These are phyloP conservation scores for Platyscapa corneri DNA, from an alignment of 1,140 invertebrate genomes.

Conservation along the genomic window DNA sequence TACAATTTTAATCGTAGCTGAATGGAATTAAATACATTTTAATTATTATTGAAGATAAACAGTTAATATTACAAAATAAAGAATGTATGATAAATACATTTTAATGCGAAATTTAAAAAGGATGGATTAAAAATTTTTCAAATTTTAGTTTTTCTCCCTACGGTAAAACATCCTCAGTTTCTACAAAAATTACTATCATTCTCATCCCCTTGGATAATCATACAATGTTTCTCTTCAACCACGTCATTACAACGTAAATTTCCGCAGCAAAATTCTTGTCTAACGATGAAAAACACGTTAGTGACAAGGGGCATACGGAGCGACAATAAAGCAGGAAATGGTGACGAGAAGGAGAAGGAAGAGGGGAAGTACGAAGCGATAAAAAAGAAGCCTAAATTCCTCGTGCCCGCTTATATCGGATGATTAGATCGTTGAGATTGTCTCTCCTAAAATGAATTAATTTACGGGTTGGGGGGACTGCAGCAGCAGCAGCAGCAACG, in stretches of 20 bases:
- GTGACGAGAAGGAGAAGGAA: background rate
- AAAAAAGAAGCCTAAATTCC: conserved; percentile 41
- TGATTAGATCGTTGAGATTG: conserved; percentile 47
- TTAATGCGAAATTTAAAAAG: background rate
- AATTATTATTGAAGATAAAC: too few relatives aligned
- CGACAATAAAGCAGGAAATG: conserved; percentile 22
- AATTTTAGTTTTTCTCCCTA: background rate
- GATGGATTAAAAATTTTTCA: background rate
- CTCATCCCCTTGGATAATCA: background rate
- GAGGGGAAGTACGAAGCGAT: conserved; percentile 31
- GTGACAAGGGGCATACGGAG: background rate
- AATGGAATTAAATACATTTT: too few relatives aligned
- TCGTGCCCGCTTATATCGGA: conserved; percentile 10
- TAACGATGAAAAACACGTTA: conserved; percentile 48
- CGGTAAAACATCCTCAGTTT: background rate
- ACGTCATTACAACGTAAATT: conserved; percentile 32
- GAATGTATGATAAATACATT: background rate
- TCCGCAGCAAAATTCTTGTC: conserved; percentile 10
- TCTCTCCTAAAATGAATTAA: conserved; percentile 40
- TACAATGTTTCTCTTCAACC: conserved; percentile 20
- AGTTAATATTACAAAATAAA: background rate
- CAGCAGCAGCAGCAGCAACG: too few relatives aligned
- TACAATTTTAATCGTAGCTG: too few relatives aligned
- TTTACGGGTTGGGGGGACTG: background rate
- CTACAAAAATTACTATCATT: conserved; percentile 22